phyloP scores from a whole-genome alignment of 2,113 vertebrate genomes.

The Camelus bactrianus region DNA sequence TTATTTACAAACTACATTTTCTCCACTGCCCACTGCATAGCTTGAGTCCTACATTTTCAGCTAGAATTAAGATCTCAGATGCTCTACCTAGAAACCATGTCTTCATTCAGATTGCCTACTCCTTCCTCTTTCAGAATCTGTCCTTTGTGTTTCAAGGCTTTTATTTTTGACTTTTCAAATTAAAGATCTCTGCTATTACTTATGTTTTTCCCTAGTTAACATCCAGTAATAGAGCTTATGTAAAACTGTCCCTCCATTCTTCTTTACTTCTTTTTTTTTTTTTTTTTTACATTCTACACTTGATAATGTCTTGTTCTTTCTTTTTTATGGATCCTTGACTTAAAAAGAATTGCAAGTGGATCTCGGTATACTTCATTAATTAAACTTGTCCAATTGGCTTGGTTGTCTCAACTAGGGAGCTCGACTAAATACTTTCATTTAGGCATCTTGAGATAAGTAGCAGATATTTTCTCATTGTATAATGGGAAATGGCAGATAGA shows the following conservation, averaged over 20 bases:
- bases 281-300: neutral
- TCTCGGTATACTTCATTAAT: neutral
- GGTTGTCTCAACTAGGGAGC: neutral
- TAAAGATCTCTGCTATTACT: neutral
- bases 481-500: neutral
- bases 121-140: neutral
- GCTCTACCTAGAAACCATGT: neutral
- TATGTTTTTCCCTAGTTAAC: neutral
- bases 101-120: neutral
- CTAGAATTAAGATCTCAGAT: neutral
- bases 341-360: neutral
- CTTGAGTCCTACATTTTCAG: neutral
- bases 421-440: neutral
- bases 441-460: neutral
- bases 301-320: neutral
- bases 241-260: neutral
- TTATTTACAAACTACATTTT: neutral
- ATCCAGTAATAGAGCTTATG: neutral
- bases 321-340: neutral
- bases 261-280: neutral
- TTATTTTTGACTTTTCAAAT: neutral
- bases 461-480: neutral
- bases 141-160: neutral
- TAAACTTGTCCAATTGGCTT: neutral
- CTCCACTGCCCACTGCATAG: neutral